phyloP scores from a whole-genome alignment of 2,113 vertebrate species.

The Carassius auratus region DNA sequence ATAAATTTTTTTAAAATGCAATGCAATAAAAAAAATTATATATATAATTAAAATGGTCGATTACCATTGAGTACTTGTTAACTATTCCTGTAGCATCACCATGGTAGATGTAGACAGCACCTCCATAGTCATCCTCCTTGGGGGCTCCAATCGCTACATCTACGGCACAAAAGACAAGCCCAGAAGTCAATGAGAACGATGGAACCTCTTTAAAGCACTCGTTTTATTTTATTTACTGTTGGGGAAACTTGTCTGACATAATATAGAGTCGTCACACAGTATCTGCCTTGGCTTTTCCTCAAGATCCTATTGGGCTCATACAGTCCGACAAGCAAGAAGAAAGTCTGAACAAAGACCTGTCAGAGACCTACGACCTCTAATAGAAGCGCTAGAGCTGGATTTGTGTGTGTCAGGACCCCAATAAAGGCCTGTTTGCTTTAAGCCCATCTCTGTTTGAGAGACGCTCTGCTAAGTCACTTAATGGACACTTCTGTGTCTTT shows the following conservation, averaged over 20 bases:
- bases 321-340: neutral
- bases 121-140: conserved; percentile 88
- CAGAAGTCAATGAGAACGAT: conserved; percentile 32
- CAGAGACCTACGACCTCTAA: neutral
- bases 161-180: conserved; percentile 65
- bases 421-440: conserved; percentile 62
- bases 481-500: conserved; percentile 71
- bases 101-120: conserved; percentile 95
- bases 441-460: conserved; percentile 53
- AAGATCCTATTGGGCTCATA: neutral
- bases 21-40: neutral
- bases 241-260: neutral
- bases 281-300: neutral
- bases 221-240: neutral
- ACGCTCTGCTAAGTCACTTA: conserved; percentile 65
- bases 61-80: conserved; percentile 92
- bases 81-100: conserved; percentile 84
- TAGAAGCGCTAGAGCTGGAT: neutral
- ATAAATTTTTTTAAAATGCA: neutral
- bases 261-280: neutral
- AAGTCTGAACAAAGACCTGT: neutral
- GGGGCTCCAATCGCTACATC: conserved; percentile 95
- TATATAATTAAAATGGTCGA: neutral
- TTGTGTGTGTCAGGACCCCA: conserved; percentile 50
- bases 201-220: too few species aligned